These are phyloP conservation scores for Agrypnus murinus DNA, from an alignment of 2,888 invertebrate genomes.

Conservation along the genomic window DNA sequence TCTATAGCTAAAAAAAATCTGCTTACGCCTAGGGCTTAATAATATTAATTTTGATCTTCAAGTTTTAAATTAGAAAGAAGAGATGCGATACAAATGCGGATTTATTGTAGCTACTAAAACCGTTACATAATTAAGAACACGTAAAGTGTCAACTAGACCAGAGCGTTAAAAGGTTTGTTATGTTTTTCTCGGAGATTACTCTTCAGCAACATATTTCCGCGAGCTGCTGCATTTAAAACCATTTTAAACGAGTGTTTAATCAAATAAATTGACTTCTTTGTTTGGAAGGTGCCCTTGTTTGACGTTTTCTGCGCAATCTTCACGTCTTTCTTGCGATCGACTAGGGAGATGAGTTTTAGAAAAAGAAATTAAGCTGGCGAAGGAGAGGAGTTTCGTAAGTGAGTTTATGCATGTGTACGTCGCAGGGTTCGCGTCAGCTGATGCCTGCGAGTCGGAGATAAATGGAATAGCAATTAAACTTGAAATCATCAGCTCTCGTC, in stretches of 20 bases:
- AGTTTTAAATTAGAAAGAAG: conserved; percentile 40
- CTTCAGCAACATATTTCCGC: conserved; percentile 21
- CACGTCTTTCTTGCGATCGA: conserved; percentile 15
- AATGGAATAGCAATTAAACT: conserved; percentile 60
- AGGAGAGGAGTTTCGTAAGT: conserved; percentile 18
- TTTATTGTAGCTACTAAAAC: conserved; percentile 30
- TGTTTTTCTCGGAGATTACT: conserved; percentile 39
- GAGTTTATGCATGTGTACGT: conserved; percentile 52
- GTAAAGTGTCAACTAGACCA: conserved; percentile 40
- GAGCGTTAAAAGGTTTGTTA: conserved; percentile 47
- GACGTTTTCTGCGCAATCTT: conserved; percentile 15
- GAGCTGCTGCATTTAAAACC: conserved; percentile 18
- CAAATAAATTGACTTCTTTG: conserved; percentile 39
- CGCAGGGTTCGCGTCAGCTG: conserved; percentile 50
- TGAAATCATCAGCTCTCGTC: conserved; percentile 49
- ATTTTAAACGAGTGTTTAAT: conserved; percentile 38
- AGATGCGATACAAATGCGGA: conserved; percentile 31
- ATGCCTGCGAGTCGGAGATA: conserved; percentile 55
- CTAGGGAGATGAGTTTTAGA: conserved; percentile 14
- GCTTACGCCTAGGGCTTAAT: not conserved
- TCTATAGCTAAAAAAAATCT: conserved; percentile 11
- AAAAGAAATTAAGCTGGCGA: conserved; percentile 2
- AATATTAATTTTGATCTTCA: conserved; percentile 21
- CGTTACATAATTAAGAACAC: conserved; percentile 41
- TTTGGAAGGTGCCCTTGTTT: conserved; percentile 21